These are phyloP conservation scores for Ctenosaura bakeri DNA, from an alignment of 2,797 vertebrate genomes.

Conservation along the genomic window DNA sequence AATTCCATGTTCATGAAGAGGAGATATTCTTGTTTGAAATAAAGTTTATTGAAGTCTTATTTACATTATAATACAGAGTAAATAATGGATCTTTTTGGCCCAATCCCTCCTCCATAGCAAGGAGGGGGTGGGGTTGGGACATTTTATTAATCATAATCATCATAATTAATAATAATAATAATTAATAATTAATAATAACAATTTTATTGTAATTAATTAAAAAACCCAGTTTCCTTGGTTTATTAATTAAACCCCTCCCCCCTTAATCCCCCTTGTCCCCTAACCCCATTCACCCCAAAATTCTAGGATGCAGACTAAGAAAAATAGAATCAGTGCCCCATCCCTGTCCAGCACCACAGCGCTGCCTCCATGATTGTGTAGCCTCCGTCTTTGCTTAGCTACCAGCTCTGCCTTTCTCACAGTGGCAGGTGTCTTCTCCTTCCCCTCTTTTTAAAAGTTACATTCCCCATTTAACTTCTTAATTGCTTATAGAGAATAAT, in stretches of 20 bases:
- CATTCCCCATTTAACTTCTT: slow-evolving; percentile 20
- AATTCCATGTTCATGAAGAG: not conserved
- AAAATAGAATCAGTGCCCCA: slow-evolving; percentile 39
- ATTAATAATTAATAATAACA: slow-evolving; percentile 34
- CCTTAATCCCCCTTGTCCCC: slow-evolving; percentile 26
- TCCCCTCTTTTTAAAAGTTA: not conserved
- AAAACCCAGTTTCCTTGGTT: slow-evolving; percentile 26
- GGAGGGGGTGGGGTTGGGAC: slow-evolving; percentile 30
- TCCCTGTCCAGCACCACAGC: slow-evolving; percentile 3
- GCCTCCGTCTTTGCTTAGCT: not conserved
- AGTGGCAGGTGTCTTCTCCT: slow-evolving; percentile 39
- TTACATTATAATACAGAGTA: slow-evolving; percentile 80
- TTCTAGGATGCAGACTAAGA: slow-evolving; percentile 72
- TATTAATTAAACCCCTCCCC: slow-evolving; percentile 39
- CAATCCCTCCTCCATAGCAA: slow-evolving; percentile 32
- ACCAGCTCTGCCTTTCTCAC: slow-evolving; percentile 55
- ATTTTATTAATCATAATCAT: slow-evolving; percentile 29
- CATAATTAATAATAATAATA: slow-evolving; percentile 35
- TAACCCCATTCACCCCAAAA: slow-evolving; percentile 56
- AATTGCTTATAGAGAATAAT: slow-evolving; percentile 8
- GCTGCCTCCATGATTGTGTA: not conserved
- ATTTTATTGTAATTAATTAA: slow-evolving; percentile 48
- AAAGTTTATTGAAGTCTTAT: slow-evolving; percentile 81
- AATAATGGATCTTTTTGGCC: slow-evolving; percentile 69
- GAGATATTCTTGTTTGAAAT: slow-evolving; percentile 73